phyloP scores from a whole-genome alignment of 2,888 invertebrate species.

The Tubulanus polymorphus region DNA sequence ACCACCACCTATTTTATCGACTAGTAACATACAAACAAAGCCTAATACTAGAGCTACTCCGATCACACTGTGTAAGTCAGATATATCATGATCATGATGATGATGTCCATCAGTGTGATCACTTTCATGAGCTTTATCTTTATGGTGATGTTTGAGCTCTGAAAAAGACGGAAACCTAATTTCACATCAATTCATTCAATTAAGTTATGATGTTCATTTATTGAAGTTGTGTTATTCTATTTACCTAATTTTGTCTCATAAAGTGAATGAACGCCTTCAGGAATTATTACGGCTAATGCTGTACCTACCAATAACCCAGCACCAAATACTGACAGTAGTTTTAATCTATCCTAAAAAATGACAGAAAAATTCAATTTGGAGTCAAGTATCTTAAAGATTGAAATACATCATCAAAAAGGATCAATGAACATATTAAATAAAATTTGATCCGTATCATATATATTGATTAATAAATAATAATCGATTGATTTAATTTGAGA shows the following conservation, averaged over 20 bases:
- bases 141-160: too few species aligned
- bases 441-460: too few species aligned
- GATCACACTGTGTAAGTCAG: constrained; percentile 74
- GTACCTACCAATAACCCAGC: constrained; percentile 97
- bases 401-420: too few species aligned
- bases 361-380: too few species aligned
- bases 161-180: too few species aligned
- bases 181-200: too few species aligned
- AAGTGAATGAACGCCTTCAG: constrained; percentile 85
- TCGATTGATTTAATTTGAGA: too few species aligned
- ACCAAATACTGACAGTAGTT: constrained; percentile 89
- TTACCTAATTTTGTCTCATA: constrained; percentile 11
- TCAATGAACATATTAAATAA: too few species aligned
- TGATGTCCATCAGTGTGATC: constrained; percentile 4
- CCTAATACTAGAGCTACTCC: constrained; percentile 91
- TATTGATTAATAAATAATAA: too few species aligned
- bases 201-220: too few species aligned
- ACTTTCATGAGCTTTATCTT: constrained; percentile 7
- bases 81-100: constrained; percentile 23
- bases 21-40: constrained; percentile 94
- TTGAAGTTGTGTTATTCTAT: too few species aligned
- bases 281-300: constrained; percentile 94
- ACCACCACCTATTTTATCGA: constrained; percentile 71
- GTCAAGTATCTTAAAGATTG: too few species aligned
- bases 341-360: constrained; percentile 78